A percentile compares a stretch with the other conserved stretches of the same genome.
phyloP scores from a whole-genome alignment of 2,113 vertebrate genomes.

The Buteo buteo region DNA sequence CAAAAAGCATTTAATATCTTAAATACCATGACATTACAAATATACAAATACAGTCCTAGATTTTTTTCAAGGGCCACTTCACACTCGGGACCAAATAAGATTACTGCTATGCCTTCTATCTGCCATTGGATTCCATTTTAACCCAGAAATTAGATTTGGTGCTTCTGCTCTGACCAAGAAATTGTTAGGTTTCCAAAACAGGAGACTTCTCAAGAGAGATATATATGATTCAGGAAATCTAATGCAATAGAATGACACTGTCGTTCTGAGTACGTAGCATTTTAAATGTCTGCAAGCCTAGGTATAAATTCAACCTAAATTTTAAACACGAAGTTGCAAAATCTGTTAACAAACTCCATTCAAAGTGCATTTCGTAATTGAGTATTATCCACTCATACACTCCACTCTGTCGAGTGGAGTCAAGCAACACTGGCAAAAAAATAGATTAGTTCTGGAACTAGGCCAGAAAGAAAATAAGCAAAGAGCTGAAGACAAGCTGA shows the following conservation, averaged over 20 bases:
- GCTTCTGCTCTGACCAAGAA: not conserved
- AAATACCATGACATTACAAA: constrained; percentile 1
- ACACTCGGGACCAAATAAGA: not conserved
- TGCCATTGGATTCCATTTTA: not conserved
- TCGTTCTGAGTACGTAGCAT: rapidly evolving
- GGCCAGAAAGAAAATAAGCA: not conserved
- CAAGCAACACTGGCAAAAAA: not conserved
- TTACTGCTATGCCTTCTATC: not conserved
- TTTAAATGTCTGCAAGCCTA: not conserved
- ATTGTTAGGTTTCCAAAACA: not conserved
- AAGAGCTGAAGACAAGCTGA: not conserved
- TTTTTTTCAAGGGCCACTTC: not conserved
- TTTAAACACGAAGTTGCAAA: not conserved
- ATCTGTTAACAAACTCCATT: not conserved
- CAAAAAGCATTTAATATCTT: not conserved
- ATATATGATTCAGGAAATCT: not conserved
- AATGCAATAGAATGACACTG: not conserved
- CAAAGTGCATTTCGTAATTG: not conserved
- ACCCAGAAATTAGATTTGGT: not conserved
- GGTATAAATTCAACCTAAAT: not conserved
- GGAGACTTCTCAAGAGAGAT: not conserved
- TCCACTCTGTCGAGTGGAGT: not conserved
- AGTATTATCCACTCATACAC: not conserved
- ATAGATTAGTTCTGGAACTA: not conserved
- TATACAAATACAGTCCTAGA: not conserved